A percentile compares a stretch with the other conserved stretches of the same genome.
Conservation (phyloP, 2,888 invertebrate species). For the Leptopterna dolabrata region DNA sequence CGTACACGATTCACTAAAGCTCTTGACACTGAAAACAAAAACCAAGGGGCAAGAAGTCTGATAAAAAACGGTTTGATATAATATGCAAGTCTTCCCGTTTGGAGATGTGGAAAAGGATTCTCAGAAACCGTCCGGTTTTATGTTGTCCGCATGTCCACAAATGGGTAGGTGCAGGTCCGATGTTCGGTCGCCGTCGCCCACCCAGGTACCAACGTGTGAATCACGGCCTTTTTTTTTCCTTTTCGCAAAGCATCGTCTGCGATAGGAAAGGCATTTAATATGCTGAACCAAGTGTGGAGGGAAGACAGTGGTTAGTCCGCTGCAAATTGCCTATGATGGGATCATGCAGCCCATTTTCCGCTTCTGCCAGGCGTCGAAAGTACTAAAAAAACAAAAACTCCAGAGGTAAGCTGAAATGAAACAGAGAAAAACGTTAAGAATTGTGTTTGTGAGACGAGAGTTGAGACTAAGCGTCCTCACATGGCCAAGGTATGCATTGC, state of each 20-base stretch:
- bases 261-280: neutral
- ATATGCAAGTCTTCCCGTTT: neutral
- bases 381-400: neutral
- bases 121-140: neutral
- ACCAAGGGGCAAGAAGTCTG: neutral
- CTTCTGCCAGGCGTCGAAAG: neutral
- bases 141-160: neutral
- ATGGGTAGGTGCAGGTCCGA: neutral
- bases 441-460: neutral
- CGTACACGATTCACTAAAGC: neutral
- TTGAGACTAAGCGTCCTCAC: neutral
- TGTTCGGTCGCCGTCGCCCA: neutral
- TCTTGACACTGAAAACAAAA: neutral
- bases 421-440: neutral
- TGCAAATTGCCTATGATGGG: neutral
- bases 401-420: neutral
- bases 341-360: neutral
- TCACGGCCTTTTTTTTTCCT: neutral
- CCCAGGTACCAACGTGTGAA: neutral
- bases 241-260: neutral
- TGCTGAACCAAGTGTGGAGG: neutral
- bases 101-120: neutral
- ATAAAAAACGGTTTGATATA: neutral
- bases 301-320: neutral
- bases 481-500: neutral